Evolutionary conservation across 2,797 vertebrate genomes (phyloP), one percentile per base, ranked within the genome.

Genomic region (Ctenochaetus hawaiiensis): DNA sequence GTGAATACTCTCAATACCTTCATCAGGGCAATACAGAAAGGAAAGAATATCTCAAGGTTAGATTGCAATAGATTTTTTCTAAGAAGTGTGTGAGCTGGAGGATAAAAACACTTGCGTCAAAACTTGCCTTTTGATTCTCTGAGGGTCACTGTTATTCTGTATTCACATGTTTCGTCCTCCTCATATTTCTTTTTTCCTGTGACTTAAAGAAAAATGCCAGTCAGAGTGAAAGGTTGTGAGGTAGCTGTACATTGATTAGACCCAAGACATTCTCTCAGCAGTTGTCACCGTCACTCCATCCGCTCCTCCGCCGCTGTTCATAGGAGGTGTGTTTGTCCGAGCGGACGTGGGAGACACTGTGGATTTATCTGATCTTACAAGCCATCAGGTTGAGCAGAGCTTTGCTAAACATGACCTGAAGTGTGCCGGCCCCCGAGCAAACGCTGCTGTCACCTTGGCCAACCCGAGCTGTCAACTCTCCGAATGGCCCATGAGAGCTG

Each of bases 361-460:
- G 91, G 93, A 95, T 95, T 95, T 94, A 95, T 96, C 87, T 95
- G 94, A 96, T 95, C 93, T 91, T 95, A 95, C 94, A 95, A 94
- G 93, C 94, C 93, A 93, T 96, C 93, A 94, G 94, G 92, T 92
- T 95, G 93, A 95, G 93, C 92, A 91, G 82, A 94, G 93, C 93
- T 94, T 92, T 91, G 92, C 93, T 91, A 95, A 96, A 96, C 94
- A 92, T 94, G 95, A 95, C 93, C 94, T 95, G 94, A 96, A 95
- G 95, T 95, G 91, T 94, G 93, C 94, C 94, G 81, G 93, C 94
- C 94, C 94, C 88, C 89, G 81, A 95, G 95, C 94, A 95, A 95
- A 94, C 92, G 94, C 88, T 93, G 91, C 93, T 95, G 95, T 95
- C 95, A 94, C 92, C 93, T 92, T 89, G 76, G 85, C 80, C 88